A percentile compares a stretch with the other conserved stretches of the same genome.
phyloP scores from a whole-genome alignment of 2,888 invertebrate genomes.

The Hirtodrosophila histrioides region DNA sequence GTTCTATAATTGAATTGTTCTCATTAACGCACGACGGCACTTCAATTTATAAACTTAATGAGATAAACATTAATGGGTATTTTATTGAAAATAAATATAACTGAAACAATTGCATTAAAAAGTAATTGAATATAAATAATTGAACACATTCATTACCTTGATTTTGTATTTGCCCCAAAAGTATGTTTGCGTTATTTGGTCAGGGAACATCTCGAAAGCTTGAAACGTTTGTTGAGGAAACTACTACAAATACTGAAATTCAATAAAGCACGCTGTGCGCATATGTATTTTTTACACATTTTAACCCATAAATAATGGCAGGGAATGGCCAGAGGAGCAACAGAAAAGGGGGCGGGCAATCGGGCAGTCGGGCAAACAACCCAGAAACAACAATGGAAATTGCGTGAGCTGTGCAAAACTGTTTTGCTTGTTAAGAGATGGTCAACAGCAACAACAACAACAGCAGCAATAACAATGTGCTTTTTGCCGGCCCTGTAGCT shows the following conservation, averaged over 20 bases:
- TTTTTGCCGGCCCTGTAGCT: conserved; percentile 34
- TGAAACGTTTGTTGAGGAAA: conserved; percentile 7
- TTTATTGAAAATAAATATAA: no score
- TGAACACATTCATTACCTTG: no score
- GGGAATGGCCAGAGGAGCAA: neutral
- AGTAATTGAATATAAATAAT: no score
- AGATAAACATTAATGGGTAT: no score
- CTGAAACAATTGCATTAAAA: no score
- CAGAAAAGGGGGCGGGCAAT: conserved; percentile 1
- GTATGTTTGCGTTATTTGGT: neutral
- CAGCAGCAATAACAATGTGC: conserved; percentile 20
- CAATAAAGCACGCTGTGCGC: conserved; percentile 40
- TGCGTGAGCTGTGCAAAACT: conserved; percentile 71
- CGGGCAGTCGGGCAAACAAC: conserved; percentile 3
- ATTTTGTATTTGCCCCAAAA: no score
- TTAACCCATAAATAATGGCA: conserved; percentile 62
- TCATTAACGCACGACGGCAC: no score
- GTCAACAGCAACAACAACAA: conserved; percentile 43
- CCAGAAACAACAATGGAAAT: conserved; percentile 55
- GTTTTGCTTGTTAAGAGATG: conserved; percentile 68
- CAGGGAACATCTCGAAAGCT: neutral
- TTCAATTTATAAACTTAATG: no score
- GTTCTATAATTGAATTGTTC: no score
- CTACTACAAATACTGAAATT: conserved; percentile 41
- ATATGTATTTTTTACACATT: conserved; percentile 33